Percentiles rank a stretch among this genome's conserved stretches.
Evolutionary conservation across 2,888 invertebrate species (phyloP).

Genomic region (Mayetiola destructor): DNA sequence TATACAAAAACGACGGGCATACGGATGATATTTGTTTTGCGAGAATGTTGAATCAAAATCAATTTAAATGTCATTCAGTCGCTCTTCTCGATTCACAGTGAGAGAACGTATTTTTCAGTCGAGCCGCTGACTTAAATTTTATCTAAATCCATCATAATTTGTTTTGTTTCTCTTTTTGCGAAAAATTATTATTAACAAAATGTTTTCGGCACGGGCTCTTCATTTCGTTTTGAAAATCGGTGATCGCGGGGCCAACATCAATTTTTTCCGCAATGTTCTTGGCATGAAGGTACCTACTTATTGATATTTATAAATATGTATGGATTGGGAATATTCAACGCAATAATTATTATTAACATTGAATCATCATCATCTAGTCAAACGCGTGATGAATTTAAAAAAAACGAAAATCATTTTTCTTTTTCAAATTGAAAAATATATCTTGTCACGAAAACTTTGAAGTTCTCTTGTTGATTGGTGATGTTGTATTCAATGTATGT

Average conservation of each 20-base stretch:
- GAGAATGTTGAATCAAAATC: no score
- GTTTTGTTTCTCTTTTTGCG: not conserved
- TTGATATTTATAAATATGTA: not conserved
- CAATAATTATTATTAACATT: not conserved
- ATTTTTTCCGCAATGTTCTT: conserved; percentile 78
- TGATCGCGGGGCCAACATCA: conserved; percentile 66
- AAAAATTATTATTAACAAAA: not conserved
- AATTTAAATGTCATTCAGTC: conserved; percentile 11
- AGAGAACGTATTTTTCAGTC: not conserved
- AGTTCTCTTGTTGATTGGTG: no score
- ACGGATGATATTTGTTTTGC: not conserved
- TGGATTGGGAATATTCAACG: not conserved
- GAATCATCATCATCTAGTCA: not conserved
- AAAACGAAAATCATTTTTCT: no score
- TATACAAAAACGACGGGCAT: no score
- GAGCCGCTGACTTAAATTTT: not conserved
- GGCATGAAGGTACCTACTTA: conserved; percentile 73
- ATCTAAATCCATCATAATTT: not conserved
- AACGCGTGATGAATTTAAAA: no score
- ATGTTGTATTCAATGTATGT: no score
- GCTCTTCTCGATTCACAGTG: not conserved
- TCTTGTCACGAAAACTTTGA: no score
- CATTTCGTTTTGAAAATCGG: conserved; percentile 96
- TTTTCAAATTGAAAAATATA: no score
- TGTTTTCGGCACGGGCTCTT: conserved; percentile 58